phyloP scores from a whole-genome alignment of 2,888 invertebrate species.

The Pseudanteris insignis region DNA sequence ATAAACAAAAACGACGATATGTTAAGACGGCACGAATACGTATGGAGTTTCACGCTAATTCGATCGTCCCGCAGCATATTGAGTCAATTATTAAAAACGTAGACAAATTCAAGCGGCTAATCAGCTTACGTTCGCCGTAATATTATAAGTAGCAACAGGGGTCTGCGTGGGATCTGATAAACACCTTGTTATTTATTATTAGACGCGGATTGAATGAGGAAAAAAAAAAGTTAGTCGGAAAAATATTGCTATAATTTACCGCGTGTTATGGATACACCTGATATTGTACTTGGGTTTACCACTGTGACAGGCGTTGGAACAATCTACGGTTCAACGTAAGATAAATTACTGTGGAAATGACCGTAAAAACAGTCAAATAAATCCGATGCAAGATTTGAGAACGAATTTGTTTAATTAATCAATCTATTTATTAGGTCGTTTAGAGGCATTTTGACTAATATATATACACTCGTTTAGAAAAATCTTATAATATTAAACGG shows the following conservation, averaged over 20 bases:
- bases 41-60: slow-evolving; percentile 50
- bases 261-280: slow-evolving; percentile 13
- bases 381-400: too few species aligned
- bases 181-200: slow-evolving; percentile 59
- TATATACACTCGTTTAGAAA: too few species aligned
- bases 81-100: slow-evolving; percentile 63
- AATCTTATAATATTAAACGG: too few species aligned
- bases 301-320: too few species aligned
- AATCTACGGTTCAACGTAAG: too few species aligned
- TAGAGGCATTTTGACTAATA: too few species aligned
- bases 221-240: slow-evolving; percentile 10
- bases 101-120: slow-evolving; percentile 64
- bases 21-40: slow-evolving; percentile 32
- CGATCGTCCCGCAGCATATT: slow-evolving; percentile 53
- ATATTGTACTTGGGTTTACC: slow-evolving; percentile 19
- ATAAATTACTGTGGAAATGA: too few species aligned
- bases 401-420: too few species aligned
- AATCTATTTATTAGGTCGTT: too few species aligned
- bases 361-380: too few species aligned
- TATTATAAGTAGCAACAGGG: slow-evolving; percentile 56
- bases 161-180: slow-evolving; percentile 63
- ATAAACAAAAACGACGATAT: slow-evolving; percentile 32
- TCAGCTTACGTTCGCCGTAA: slow-evolving; percentile 62
- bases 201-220: neutral
- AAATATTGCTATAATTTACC: slow-evolving; percentile 24